A percentile compares a stretch with the other conserved stretches of the same genome.
Evolutionary conservation across 2,888 invertebrate genomes (phyloP).

Genomic region (Graphium colonna): DNA sequence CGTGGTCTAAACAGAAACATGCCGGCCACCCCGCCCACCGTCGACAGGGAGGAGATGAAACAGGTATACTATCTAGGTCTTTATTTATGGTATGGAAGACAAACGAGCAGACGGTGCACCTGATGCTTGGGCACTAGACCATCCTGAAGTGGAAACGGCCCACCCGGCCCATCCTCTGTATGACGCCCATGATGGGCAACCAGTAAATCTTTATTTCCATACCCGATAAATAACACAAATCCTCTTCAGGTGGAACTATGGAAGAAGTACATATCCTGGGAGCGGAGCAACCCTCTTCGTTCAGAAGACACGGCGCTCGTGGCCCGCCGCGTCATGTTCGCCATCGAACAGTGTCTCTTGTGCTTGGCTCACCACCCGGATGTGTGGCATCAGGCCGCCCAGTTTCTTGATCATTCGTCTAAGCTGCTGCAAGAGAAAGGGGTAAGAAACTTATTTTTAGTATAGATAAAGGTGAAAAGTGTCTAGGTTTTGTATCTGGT

Average conservation of each 20-base stretch:
- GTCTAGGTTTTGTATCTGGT: no score
- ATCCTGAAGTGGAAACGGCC: no score
- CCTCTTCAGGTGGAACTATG: slow-evolving; percentile 96
- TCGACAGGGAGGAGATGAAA: slow-evolving; percentile 93
- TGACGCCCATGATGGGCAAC: no score
- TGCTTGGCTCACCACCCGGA: slow-evolving; percentile 99
- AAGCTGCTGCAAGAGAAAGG: slow-evolving; percentile 97
- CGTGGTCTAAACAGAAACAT: slow-evolving; percentile 96
- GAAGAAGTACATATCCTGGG: slow-evolving; percentile 99
- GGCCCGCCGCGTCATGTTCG: slow-evolving; percentile 97
- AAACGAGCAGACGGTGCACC: no score
- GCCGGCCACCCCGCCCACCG: slow-evolving; percentile 97
- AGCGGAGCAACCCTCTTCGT: slow-evolving; percentile 96
- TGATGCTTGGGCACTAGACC: no score
- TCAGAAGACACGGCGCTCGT: slow-evolving; percentile 97
- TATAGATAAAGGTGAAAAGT: no score
- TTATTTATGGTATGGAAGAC: no score
- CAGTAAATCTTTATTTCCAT: no score
- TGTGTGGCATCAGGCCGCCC: slow-evolving; percentile 99
- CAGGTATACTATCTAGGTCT: no score
- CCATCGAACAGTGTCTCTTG: slow-evolving; percentile 97
- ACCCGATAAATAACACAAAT: not conserved
- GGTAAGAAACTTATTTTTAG: no score
- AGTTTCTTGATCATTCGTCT: slow-evolving; percentile 96
- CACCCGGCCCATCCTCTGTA: no score